These are phyloP conservation scores for Apamea monoglypha DNA, from an alignment of 2,888 invertebrate genomes.

Conservation along the genomic window DNA sequence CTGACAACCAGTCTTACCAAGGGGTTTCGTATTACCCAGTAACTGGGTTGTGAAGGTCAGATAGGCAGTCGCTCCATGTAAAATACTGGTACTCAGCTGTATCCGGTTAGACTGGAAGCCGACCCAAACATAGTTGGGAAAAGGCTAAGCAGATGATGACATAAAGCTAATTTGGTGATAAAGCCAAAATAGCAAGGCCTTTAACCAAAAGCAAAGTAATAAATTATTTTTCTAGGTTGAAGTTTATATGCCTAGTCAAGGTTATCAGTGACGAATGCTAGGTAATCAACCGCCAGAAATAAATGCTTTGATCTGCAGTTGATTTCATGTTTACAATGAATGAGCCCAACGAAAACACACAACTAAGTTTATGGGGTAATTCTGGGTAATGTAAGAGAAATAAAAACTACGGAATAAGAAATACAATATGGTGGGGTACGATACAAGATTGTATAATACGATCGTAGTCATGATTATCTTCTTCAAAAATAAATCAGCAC, in stretches of 20 bases:
- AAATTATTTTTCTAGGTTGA: conserved; percentile 13
- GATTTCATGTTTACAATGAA: conserved; percentile 41
- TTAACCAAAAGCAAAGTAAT: neutral
- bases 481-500: neutral
- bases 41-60: no score
- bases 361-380: conserved; percentile 21
- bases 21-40: no score
- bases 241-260: conserved; percentile 24
- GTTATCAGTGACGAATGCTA: conserved; percentile 10
- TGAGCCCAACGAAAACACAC: conserved; percentile 28
- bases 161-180: neutral
- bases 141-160: no score
- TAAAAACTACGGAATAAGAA: conserved; percentile 5
- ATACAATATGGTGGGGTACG: neutral
- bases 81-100: no score
- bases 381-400: conserved; percentile 3
- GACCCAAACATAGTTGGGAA: no score
- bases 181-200: neutral
- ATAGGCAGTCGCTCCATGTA: no score
- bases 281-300: conserved; percentile 39
- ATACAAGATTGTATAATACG: no score
- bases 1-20: no score
- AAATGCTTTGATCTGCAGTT: conserved; percentile 37
- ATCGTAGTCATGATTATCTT: neutral
- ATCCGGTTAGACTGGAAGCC: no score